A percentile compares a stretch with the other conserved stretches of the same genome.
These are phyloP conservation scores for Canis aureus DNA, from an alignment of 2,113 vertebrate species.

Conservation along the genomic window DNA sequence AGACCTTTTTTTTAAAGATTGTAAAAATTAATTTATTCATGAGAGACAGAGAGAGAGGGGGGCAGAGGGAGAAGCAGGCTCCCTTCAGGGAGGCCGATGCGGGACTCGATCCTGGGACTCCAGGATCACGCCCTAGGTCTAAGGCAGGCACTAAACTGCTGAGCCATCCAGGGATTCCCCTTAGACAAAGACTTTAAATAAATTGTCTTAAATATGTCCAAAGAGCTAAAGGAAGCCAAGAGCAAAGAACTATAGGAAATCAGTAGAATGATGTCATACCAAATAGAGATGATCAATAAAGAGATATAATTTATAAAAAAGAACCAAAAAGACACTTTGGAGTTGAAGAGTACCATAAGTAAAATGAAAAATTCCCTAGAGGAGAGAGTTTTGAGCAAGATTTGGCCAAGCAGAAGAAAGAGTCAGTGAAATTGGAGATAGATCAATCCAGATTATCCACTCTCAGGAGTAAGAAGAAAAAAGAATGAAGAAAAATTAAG, in stretches of 20 bases:
- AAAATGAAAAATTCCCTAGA: background rate
- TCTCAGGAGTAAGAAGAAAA: background rate
- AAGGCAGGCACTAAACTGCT: too few species aligned
- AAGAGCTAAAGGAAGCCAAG: background rate
- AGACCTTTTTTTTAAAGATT: background rate
- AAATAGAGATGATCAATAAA: background rate
- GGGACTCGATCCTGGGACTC: too few species aligned
- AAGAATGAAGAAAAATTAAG: background rate
- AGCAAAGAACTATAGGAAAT: background rate
- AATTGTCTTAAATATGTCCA: background rate
- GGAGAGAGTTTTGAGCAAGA: background rate
- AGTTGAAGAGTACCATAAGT: constrained; percentile 20
- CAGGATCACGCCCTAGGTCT: too few species aligned
- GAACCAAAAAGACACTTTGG: constrained; percentile 4
- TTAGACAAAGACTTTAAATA: background rate
- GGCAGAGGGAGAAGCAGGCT: too few species aligned
- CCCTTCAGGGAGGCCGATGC: too few species aligned
- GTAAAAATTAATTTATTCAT: too few species aligned
- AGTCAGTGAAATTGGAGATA: background rate
- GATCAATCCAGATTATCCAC: background rate
- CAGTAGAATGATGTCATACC: background rate
- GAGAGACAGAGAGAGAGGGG: too few species aligned
- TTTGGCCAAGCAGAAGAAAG: background rate
- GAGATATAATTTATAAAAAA: background rate
- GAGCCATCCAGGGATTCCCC: too few species aligned